phyloP scores from a whole-genome alignment of 2,888 invertebrate genomes.

The Caradrina kadenii region DNA sequence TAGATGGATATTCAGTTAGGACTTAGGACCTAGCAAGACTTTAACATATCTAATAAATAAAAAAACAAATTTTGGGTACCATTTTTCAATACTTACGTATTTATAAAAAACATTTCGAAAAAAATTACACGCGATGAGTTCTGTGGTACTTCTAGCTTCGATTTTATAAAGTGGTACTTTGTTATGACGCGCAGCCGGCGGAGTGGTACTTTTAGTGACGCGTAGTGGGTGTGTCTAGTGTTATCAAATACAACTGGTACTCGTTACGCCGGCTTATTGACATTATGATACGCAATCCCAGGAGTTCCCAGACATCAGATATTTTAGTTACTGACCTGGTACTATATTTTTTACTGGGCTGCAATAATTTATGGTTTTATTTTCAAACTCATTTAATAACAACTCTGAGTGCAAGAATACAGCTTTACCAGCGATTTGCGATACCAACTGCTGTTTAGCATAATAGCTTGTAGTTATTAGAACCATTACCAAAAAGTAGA shows the following conservation, averaged over 20 bases:
- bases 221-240: slow-evolving; percentile 57
- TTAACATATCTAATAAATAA: no score
- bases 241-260: slow-evolving; percentile 56
- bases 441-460: background rate
- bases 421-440: background rate
- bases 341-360: background rate
- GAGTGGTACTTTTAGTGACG: slow-evolving; percentile 60
- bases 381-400: slow-evolving; percentile 1
- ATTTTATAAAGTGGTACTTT: slow-evolving; percentile 55
- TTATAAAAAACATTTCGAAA: background rate
- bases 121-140: background rate
- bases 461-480: background rate
- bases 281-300: slow-evolving; percentile 42
- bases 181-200: slow-evolving; percentile 46
- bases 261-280: slow-evolving; percentile 42
- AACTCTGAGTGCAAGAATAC: background rate
- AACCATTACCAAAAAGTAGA: background rate
- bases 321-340: slow-evolving; percentile 14
- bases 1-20: background rate
- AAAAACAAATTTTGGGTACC: background rate
- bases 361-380: background rate
- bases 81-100: no score
- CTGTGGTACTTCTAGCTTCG: slow-evolving; percentile 42
- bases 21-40: no score
- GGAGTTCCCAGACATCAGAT: slow-evolving; percentile 30